These are phyloP conservation scores for Nibea albiflora DNA, from an alignment of 2,113 vertebrate species.

Conservation along the genomic window DNA sequence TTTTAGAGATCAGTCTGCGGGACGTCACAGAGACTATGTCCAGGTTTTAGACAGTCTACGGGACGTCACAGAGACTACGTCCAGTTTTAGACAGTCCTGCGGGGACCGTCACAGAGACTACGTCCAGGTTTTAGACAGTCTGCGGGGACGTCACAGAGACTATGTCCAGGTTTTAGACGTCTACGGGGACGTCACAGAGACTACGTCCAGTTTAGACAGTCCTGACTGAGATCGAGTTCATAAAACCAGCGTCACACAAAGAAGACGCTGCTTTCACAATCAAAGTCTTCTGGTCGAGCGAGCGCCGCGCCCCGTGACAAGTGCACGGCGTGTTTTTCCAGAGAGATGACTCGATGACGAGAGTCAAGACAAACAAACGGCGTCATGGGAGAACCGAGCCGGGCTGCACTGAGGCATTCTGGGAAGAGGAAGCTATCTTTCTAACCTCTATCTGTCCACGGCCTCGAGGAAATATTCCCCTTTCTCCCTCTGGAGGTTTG, in stretches of 20 bases:
- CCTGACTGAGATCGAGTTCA: neutral
- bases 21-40: too few species aligned
- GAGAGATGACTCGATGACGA: neutral
- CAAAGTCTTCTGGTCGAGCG: neutral
- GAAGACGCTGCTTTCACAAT: neutral
- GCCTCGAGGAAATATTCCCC: slow-evolving; percentile 47
- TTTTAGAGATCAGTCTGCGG: too few species aligned
- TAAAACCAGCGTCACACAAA: neutral
- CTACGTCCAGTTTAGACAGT: too few species aligned
- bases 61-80: too few species aligned
- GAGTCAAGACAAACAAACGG: slow-evolving; percentile 62
- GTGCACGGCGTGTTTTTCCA: slow-evolving; percentile 25
- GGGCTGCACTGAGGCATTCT: slow-evolving; percentile 17
- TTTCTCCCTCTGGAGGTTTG: slow-evolving; percentile 40
- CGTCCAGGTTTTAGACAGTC: too few species aligned
- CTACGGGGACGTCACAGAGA: too few species aligned
- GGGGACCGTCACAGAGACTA: too few species aligned
- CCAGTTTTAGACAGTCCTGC: too few species aligned
- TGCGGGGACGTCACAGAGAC: too few species aligned
- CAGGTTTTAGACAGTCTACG: too few species aligned
- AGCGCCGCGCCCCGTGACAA: slow-evolving; percentile 8
- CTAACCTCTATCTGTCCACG: slow-evolving; percentile 23
- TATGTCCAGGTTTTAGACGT: too few species aligned
- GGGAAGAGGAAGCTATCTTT: slow-evolving; percentile 55
- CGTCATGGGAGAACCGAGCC: slow-evolving; percentile 55